phyloP scores from a whole-genome alignment of 2,113 vertebrate species.

The Aptenodytes patagonicus region DNA sequence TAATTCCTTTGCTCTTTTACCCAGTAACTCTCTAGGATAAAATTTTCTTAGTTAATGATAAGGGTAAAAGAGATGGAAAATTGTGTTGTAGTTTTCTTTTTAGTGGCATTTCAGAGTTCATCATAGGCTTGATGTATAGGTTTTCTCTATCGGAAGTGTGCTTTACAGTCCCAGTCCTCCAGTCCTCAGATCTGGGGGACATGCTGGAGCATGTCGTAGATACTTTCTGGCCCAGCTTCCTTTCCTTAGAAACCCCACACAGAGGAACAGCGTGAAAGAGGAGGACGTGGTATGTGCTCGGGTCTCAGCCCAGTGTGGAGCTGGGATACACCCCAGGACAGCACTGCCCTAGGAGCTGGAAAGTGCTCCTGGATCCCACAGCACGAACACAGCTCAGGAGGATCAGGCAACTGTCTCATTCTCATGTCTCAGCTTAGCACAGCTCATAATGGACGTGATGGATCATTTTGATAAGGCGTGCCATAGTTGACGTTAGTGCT shows the following conservation, averaged over 20 bases:
- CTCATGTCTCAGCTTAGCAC: neutral
- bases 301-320: neutral
- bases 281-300: neutral
- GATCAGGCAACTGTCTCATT: neutral
- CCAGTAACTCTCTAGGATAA: neutral
- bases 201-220: neutral
- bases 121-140: neutral
- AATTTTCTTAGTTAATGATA: neutral
- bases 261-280: neutral
- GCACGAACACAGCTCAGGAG: accelerated
- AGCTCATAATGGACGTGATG: neutral
- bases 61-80: neutral
- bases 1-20: slow-evolving; percentile 2
- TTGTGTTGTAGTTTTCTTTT: neutral
- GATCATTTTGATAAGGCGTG: neutral
- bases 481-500: neutral
- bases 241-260: neutral
- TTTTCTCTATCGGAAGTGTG: neutral
- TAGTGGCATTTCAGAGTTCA: neutral
- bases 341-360: neutral
- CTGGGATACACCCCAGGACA: neutral
- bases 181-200: neutral
- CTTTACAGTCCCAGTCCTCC: neutral
- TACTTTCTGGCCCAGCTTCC: neutral
- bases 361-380: neutral